Base-by-base conservation (phyloP, 2,113 vertebrate species). In the Aplodontia rufa region DNA sequence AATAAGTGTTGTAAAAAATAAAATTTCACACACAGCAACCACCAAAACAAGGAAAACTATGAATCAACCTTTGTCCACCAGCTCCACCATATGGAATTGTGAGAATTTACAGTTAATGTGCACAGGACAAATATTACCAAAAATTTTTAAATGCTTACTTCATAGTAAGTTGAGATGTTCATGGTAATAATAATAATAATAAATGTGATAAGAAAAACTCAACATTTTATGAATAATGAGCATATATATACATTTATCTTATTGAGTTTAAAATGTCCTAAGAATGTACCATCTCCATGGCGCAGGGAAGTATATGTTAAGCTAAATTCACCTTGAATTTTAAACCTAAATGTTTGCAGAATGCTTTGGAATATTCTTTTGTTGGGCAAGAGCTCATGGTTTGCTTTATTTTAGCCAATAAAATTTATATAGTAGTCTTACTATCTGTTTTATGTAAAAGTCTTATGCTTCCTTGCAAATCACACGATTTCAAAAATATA, bases 61-160 rank as follows among this genome's bases (percentile, higher is more conserved):
- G n/a, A 89, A 35, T 51, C 84, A 94, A 94, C 3, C 80, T 95
- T 95, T 96, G 96, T 96, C 58, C 90, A 90, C 75, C 64, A 97
- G 96, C 97, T 79, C 96, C 97, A 97, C 96, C 96, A 26, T n/a
- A 83, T 96, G 97, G 93, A 58, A 60, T 7, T 26, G 0, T 45
- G 71, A 92, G 81, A 92, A 81, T 78, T n/a, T 93, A 72, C 96
- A 96, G 69, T 64, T 94, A 88, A 30, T 84, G 20, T 35, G 89
- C 45, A 53, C 30, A 24, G 9, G 19, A 72, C n/a, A n/a, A 58
- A n/a, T 68, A 45, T 83, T 68, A 14, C 37, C 26, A 78, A 71
- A 37, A 94, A 89, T 60, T 55, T 24, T 13, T 68, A 89, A 87
- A 90, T 40, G 47, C 45, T 51, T 51, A 58, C 64, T 81, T 10